These are phyloP conservation scores for Panthera leo DNA, from an alignment of 2,113 vertebrate genomes.

Conservation along the genomic window DNA sequence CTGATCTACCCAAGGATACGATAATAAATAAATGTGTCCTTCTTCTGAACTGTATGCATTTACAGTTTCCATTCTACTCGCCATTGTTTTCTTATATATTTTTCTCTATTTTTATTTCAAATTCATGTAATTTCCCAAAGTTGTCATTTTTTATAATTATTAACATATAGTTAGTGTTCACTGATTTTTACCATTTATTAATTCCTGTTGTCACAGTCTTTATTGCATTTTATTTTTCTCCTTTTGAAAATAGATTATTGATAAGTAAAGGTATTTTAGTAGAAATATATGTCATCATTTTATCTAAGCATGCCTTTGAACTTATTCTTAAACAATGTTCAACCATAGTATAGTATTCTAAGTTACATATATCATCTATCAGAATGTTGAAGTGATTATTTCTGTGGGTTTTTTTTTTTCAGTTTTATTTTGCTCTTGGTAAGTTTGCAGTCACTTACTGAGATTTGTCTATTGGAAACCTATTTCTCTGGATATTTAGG, in stretches of 20 bases:
- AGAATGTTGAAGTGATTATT: neutral
- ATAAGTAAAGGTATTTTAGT: neutral
- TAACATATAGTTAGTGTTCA: neutral
- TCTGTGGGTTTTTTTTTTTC: neutral
- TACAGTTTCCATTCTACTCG: neutral
- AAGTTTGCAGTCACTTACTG: neutral
- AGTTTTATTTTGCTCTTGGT: neutral
- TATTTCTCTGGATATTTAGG: neutral
- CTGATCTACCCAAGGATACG: neutral
- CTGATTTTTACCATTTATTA: neutral
- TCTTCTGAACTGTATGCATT: neutral
- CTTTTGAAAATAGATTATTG: neutral
- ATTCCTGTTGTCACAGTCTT: neutral
- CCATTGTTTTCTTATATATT: neutral
- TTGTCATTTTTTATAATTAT: neutral
- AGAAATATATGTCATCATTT: neutral
- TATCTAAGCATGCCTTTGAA: neutral
- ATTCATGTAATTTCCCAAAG: neutral
- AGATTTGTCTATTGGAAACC: neutral
- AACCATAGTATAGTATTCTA: neutral
- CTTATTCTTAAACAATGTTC: neutral
- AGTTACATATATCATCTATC: neutral
- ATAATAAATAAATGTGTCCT: neutral
- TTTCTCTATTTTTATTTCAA: neutral
- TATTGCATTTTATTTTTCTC: neutral